phyloP scores from a whole-genome alignment of 2,113 vertebrate species.

The Gasterosteus nipponicus region DNA sequence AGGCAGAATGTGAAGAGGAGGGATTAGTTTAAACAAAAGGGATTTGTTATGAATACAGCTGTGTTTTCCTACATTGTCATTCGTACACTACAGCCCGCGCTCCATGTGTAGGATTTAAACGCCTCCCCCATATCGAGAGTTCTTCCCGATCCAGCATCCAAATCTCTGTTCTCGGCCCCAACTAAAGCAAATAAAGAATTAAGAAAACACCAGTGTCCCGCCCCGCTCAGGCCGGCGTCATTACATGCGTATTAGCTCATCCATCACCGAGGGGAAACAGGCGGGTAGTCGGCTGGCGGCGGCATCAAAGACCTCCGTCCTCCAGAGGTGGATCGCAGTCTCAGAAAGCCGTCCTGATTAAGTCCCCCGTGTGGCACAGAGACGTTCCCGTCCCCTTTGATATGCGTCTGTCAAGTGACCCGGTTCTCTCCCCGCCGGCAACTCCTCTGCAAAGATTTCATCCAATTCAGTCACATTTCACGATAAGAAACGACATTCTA shows the following conservation, averaged over 20 bases:
- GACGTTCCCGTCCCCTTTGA: slow-evolving; percentile 37
- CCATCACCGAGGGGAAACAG: slow-evolving; percentile 38
- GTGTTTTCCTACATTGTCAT: background rate
- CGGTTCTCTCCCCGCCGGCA: slow-evolving; percentile 22
- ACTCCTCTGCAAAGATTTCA: slow-evolving; percentile 33
- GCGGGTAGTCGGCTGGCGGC: slow-evolving; percentile 22
- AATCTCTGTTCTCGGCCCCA: background rate
- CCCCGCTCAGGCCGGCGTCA: slow-evolving; percentile 28
- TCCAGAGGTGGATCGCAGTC: slow-evolving; percentile 51
- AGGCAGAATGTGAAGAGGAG: too few species aligned
- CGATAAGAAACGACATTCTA: slow-evolving; percentile 11
- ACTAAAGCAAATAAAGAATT: slow-evolving; percentile 31
- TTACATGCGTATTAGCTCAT: slow-evolving; percentile 50
- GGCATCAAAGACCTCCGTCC: slow-evolving; percentile 57
- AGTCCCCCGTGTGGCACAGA: slow-evolving; percentile 49
- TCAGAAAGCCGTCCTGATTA: slow-evolving; percentile 47
- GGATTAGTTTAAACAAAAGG: too few species aligned
- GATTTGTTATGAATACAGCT: background rate
- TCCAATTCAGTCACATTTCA: slow-evolving; percentile 31
- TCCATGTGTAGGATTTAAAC: background rate
- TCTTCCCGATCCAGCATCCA: background rate
- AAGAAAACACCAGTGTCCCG: slow-evolving; percentile 48
- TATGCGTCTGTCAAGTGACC: slow-evolving; percentile 48
- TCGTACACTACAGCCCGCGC: background rate
- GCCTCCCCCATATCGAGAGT: background rate